phyloP scores from a whole-genome alignment of 1,140 invertebrate genomes.

The Drosophila serrata region DNA sequence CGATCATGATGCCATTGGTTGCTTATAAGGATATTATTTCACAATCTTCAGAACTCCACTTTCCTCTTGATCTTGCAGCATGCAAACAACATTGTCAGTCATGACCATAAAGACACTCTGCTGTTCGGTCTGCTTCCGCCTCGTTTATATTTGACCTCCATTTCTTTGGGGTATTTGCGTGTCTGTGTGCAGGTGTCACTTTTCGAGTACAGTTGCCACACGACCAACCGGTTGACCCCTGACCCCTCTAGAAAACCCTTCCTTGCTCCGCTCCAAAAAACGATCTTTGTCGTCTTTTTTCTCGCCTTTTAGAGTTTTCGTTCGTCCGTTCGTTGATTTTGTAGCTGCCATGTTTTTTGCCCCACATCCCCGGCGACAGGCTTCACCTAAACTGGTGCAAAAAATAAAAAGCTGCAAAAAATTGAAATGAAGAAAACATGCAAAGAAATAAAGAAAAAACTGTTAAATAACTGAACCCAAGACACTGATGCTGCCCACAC shows the following conservation, averaged over 20 bases:
- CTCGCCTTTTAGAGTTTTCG: conserved; percentile 30
- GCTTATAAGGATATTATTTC: conserved; percentile 25
- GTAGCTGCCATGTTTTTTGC: conserved; percentile 43
- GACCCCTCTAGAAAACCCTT: conserved; percentile 21
- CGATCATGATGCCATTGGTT: background rate
- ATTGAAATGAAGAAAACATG: conserved; percentile 39
- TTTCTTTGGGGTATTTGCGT: background rate
- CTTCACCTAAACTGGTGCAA: conserved; percentile 47
- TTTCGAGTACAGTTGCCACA: conserved; percentile 51
- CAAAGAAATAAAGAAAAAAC: conserved; percentile 27
- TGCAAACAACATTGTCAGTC: conserved; percentile 39
- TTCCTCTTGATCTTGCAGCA: conserved; percentile 16
- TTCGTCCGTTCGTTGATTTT: conserved; percentile 35
- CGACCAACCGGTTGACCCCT: conserved; percentile 30
- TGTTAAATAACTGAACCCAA: conserved; percentile 30
- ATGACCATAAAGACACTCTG: conserved; percentile 42
- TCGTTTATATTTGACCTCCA: conserved; percentile 40
- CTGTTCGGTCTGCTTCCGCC: conserved; percentile 24
- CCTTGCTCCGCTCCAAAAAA: conserved; percentile 3
- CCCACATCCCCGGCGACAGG: conserved; percentile 44
- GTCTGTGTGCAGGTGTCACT: conserved; percentile 45
- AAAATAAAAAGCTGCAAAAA: background rate
- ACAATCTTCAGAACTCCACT: background rate
- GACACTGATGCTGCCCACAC: conserved; percentile 45
- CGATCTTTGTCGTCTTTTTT: conserved; percentile 47